A percentile compares a stretch with the other conserved stretches of the same genome.
These are phyloP conservation scores for Chymomyza costata DNA, from an alignment of 1,140 invertebrate genomes.

Conservation along the genomic window DNA sequence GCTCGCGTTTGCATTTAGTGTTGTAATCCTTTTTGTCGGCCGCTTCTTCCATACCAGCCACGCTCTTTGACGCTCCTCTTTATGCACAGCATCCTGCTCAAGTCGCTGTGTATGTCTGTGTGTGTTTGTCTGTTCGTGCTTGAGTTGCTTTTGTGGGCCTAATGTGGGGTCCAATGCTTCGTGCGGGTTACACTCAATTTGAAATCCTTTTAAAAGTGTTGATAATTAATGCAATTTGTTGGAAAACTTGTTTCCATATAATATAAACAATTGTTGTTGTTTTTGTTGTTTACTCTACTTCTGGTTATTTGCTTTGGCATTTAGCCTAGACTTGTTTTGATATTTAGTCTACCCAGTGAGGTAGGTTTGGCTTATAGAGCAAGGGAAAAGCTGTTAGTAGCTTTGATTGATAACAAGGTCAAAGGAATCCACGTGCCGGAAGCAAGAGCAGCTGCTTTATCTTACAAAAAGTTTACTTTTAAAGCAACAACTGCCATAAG, in stretches of 20 bases:
- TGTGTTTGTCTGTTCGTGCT: neutral
- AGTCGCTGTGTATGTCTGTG: neutral
- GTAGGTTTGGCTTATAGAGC: neutral
- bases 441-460: no score
- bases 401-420: no score
- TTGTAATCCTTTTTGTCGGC: slow-evolving; percentile 59
- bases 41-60: slow-evolving; percentile 18
- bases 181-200: slow-evolving; percentile 22
- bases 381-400: slow-evolving; percentile 15
- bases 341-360: no score
- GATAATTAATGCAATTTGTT: slow-evolving; percentile 69
- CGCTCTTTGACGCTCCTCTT: neutral
- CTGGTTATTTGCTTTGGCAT: neutral
- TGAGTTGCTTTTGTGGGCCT: slow-evolving; percentile 1
- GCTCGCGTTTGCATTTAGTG: slow-evolving; percentile 43
- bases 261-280: slow-evolving; percentile 22
- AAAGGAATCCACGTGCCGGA: no score
- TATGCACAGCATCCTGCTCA: neutral
- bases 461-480: no score
- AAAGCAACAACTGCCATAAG: no score
- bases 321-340: slow-evolving; percentile 1
- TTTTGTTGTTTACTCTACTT: neutral
- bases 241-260: slow-evolving; percentile 18
- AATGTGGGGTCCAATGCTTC: no score
- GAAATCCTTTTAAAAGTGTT: slow-evolving; percentile 59